Base-by-base conservation (phyloP, 2,888 invertebrate species). In the Nesidiocoris tenuis region DNA sequence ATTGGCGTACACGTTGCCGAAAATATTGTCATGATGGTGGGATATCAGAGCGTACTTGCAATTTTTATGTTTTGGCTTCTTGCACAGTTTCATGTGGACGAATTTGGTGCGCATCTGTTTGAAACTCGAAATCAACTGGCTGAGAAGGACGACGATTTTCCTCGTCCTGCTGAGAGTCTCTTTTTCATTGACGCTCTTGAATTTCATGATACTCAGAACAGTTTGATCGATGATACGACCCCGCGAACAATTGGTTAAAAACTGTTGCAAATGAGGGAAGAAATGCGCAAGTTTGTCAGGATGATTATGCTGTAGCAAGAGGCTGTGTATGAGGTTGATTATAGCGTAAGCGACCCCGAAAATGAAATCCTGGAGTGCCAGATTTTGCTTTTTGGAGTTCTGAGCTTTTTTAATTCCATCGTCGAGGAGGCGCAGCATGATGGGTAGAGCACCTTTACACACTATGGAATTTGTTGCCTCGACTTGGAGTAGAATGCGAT, bases 321-420 rank as follows among this genome's bases (percentile, higher is more conserved):
- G 81, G 76, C 87, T 87, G 79, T 88, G 87, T 74, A 89, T 86
- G 81, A 88, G 88, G 0, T 87, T 87, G 0, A 87, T 84, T 57
- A 88, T 84, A 0, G 87, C 88, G 79, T 88, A 88, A 12, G 86
- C 86, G 2, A 87, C 85, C 0, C 88, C 88, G 81, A 88, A 89
- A 2, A 89, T 85, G 79, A 87, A 88, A 81, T 87, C 87, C 80
- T 88, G 87, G 79, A 87, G 81, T 78, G 87, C 84, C 19, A 85
- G 84, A 9, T 87, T 85, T 76, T 61, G 54, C 61, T 77, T 77
- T 65, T 76, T 77, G 21, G 64, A 72, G 25, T 25, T 65, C 22
- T 77, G 64, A 17, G 76, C 61, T 68, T 83, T 84, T 57, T 82
- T 80, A 67, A 85, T 83, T 0, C 86, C 86, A 76, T 88, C 88